Evolutionary conservation across 2,113 vertebrate genomes (phyloP).

Genomic region (Cacatua alba): DNA sequence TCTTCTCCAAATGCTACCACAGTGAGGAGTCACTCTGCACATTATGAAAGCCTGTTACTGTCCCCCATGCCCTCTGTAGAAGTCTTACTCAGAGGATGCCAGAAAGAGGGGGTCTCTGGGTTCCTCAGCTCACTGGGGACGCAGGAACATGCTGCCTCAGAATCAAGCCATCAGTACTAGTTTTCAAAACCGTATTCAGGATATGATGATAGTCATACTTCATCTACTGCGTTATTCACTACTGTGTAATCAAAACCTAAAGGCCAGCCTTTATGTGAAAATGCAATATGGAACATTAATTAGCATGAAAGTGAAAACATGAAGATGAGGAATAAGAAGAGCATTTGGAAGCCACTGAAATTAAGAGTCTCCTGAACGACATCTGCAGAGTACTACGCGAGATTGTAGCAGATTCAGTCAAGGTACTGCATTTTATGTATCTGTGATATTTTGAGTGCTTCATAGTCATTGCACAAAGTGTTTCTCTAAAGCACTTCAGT

Average conservation of each 20-base stretch:
- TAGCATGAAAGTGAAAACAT: background rate
- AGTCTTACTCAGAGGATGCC: background rate
- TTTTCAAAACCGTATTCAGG: background rate
- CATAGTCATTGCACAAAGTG: background rate
- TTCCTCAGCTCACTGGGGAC: background rate
- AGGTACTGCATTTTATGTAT: constrained; percentile 51
- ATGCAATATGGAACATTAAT: background rate
- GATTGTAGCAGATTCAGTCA: background rate
- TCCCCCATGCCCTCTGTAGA: background rate
- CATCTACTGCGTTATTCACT: background rate
- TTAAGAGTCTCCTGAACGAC: background rate
- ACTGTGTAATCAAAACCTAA: background rate
- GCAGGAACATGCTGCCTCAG: background rate
- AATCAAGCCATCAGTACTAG: background rate
- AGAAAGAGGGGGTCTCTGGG: background rate
- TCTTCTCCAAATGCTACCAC: background rate
- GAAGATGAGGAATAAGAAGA: background rate
- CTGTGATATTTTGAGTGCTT: background rate
- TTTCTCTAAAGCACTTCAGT: background rate
- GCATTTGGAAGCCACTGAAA: background rate
- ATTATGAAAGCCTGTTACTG: background rate
- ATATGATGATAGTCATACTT: background rate
- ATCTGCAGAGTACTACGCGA: background rate
- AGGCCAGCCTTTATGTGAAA: background rate
- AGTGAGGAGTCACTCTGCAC: background rate